Base-by-base conservation (phyloP, 1,140 invertebrate species). In the Leptonema lineaticorne region DNA sequence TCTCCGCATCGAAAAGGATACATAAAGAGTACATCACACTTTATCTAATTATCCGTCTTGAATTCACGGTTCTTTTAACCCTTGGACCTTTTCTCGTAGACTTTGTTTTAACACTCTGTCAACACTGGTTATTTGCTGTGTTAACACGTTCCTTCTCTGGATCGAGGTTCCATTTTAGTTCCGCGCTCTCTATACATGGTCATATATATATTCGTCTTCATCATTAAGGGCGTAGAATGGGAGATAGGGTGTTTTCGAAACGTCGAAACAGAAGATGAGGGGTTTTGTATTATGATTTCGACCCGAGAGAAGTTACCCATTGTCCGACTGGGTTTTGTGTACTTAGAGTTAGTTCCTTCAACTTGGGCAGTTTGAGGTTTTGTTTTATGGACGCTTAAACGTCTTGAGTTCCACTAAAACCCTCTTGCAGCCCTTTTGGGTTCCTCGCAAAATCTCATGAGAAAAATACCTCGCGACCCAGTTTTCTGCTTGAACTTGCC, bases 341-440 rank as follows among this genome's bases (percentile, higher is more conserved):
- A 53, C 48, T 53, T 28, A 59, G 30, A 18, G 18, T 29, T 24
- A 41, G 62, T 64, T 41, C 45, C 24, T 11, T 46, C 37, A 64
- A 64, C 62, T 64, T 28, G 62, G 33, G 46, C 62, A 64, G 62
- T 64, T 64, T 64, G 62, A 4, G 62, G 62, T 64, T 64, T 64
- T 64, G 62, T 64, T 64, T 50, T 46, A 64, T 50, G 62, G 62
- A 64, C 37, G 62, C 50, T 64, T 64, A 46, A 64, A 46, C 45
- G 28, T 46, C 62, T 64, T 26, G 2, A n/a, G 56, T 30, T 26
- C 28, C 24, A 16, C n/a, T n/a, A n/a, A 16, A 7, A 28, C 28
- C 26, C 58, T 20, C 58, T 48, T n/a, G n/a, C 37, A 41, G 37
- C 26, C 9, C 56, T n/a, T 58, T 26, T 16, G 1, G n/a, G 22